These are phyloP conservation scores for Cirrhinus mrigala DNA, from an alignment of 2,797 vertebrate genomes.

Conservation along the genomic window DNA sequence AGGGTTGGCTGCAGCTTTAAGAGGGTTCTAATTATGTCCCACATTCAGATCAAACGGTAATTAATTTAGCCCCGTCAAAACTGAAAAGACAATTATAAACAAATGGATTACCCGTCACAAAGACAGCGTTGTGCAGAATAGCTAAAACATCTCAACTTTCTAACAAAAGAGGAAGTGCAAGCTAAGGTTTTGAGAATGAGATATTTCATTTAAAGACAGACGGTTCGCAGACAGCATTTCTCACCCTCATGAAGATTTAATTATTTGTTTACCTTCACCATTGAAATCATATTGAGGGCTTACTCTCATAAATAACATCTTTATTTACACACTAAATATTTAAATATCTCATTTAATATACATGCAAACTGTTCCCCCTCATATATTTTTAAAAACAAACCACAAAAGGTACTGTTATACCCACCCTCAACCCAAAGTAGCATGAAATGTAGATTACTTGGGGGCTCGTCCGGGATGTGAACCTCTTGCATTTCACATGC, in stretches of 20 bases:
- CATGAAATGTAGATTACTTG: background rate
- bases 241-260: conserved; percentile 2
- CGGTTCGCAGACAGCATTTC: background rate
- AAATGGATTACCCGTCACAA: conserved; percentile 45
- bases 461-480: background rate
- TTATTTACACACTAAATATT: background rate
- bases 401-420: background rate
- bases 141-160: conserved; percentile 29
- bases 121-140: conserved; percentile 37
- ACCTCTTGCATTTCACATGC: background rate
- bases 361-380: background rate
- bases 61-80: conserved; percentile 60
- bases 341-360: background rate
- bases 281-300: background rate
- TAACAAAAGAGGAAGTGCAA: conserved; percentile 42
- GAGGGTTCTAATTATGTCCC: conserved; percentile 57
- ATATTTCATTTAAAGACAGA: background rate
- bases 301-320: background rate
- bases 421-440: background rate
- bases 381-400: background rate
- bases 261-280: background rate
- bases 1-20: conserved; percentile 47
- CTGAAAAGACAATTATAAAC: conserved; percentile 51
- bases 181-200: conserved; percentile 14
- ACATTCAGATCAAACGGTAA: conserved; percentile 54